Base-by-base conservation (phyloP, 2,797 vertebrate genomes). In the Meriones psammophilus region DNA sequence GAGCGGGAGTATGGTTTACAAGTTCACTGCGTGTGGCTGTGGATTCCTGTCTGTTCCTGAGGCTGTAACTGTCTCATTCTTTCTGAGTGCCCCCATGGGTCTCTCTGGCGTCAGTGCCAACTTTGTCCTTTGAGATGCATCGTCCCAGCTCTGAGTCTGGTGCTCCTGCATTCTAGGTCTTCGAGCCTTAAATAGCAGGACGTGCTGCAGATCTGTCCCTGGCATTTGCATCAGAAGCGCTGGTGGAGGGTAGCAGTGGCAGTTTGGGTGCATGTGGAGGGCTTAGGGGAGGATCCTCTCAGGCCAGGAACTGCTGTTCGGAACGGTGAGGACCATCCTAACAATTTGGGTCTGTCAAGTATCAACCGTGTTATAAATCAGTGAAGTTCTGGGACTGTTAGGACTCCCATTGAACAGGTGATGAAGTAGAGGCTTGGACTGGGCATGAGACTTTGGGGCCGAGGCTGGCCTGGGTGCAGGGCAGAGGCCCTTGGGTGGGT, bases 201-300 rank as follows among this genome's bases (percentile, higher is more conserved):
- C 17, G 7, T 50, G 46, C 39, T 71, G 26, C 14, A 36, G 33
- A 50, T 24, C 24, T 13, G 3, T 36, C 36, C 8, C 39, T 8
- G 0, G 0, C 10, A 58, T 77, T 58, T 80, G 56, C 24, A 30
- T 36, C 78, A n/a, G 26, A 20, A 56, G 62, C 10, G 7, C 15
- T 0, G 2, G 33, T 15, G 20, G 36, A 7, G 8, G 56, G 13
- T 50, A 9, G 24, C 1, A 0, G 28, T 30, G 50, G 0, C 7
- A 9, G 56, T 50, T 56, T 73, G 10, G 62, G 39, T 58, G 56
- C 14, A 17, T 58, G 56, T 58, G 56, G 56, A 18, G 17, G 5
- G 28, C 4, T 2, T 39, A 42, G 74, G 86, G 14, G 1, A 20
- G 18, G 20, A 4, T 8, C 22, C 13, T 86, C 12, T 89, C 39